A percentile compares a stretch with the other conserved stretches of the same genome.
Evolutionary conservation across 2,888 invertebrate species (phyloP).

Genomic region (Mesorhabditis spiculigera): DNA sequence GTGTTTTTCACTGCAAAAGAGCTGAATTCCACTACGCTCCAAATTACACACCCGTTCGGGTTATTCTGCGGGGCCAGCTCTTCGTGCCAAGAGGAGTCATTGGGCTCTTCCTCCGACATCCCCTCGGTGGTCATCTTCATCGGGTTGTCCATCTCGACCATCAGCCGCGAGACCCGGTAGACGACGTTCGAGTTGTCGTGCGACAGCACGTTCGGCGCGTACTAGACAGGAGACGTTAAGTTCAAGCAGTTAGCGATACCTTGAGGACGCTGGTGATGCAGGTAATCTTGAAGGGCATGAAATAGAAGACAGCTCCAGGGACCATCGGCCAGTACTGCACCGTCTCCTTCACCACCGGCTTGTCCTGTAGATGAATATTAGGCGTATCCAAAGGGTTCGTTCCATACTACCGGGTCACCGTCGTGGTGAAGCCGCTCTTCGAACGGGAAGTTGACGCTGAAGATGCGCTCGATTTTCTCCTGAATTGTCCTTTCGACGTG

Average conservation of each 20-base stretch:
- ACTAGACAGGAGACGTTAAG: neutral
- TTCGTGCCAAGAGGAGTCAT: neutral
- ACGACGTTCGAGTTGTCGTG: constrained; percentile 11
- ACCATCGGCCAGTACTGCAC: constrained; percentile 27
- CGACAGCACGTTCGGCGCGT: constrained; percentile 8
- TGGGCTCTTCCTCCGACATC: too few species aligned
- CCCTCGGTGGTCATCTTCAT: neutral
- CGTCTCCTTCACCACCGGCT: neutral
- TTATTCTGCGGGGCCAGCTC: neutral
- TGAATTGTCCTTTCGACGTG: neutral
- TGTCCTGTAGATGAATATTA: constrained; percentile 14
- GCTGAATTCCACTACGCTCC: neutral
- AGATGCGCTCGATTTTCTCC: constrained; percentile 16
- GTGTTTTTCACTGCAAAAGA: neutral
- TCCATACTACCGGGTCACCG: too few species aligned
- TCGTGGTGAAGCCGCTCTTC: constrained; percentile 20
- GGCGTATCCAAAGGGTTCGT: too few species aligned
- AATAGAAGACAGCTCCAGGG: constrained; percentile 15
- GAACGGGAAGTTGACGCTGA: constrained; percentile 23
- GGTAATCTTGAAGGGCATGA: constrained; percentile 20
- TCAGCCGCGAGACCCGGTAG: constrained; percentile 21
- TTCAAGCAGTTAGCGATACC: neutral
- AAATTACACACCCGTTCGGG: neutral
- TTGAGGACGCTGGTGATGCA: constrained; percentile 16
- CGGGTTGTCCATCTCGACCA: constrained; percentile 16